A percentile compares a stretch with the other conserved stretches of the same genome.
Conservation (phyloP, 2,888 invertebrate species). For the Parapristionchus giblindavisi region DNA sequence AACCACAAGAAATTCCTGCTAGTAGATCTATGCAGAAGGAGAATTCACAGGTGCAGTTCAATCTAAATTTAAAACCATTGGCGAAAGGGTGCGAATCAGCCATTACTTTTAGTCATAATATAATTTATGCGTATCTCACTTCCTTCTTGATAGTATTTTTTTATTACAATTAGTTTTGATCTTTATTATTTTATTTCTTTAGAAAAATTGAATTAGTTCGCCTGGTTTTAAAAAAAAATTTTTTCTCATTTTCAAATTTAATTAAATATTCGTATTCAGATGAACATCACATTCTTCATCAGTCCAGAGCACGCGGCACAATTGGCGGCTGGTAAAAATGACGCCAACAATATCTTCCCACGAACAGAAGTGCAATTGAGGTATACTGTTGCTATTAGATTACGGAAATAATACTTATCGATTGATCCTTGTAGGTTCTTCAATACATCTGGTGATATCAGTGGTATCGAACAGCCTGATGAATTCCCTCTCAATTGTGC, state of each 20-base stretch:
- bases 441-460: constrained; percentile 39
- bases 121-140: not conserved
- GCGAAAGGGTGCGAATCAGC: no score
- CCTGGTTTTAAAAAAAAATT: no score
- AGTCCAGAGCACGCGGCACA: not conserved
- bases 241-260: no score
- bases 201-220: no score
- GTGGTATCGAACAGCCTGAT: constrained; percentile 47
- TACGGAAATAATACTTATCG: no score
- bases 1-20: constrained; percentile 49
- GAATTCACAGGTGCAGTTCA: no score
- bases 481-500: constrained; percentile 63
- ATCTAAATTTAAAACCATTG: no score
- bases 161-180: not conserved
- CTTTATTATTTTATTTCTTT: no score
- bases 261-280: no score
- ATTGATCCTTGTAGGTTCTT: constrained; percentile 47
- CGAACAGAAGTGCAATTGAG: constrained; percentile 32
- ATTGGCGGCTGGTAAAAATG: not conserved
- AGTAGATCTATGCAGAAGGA: no score
- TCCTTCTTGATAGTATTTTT: not conserved
- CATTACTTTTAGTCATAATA: no score
- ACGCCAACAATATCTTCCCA: no score
- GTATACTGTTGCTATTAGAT: not conserved
- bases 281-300: constrained; percentile 21